Percentiles rank a stretch among this genome's conserved stretches.
Evolutionary conservation across 2,888 invertebrate species (phyloP).

Genomic region (Phaedon cochleariae): DNA sequence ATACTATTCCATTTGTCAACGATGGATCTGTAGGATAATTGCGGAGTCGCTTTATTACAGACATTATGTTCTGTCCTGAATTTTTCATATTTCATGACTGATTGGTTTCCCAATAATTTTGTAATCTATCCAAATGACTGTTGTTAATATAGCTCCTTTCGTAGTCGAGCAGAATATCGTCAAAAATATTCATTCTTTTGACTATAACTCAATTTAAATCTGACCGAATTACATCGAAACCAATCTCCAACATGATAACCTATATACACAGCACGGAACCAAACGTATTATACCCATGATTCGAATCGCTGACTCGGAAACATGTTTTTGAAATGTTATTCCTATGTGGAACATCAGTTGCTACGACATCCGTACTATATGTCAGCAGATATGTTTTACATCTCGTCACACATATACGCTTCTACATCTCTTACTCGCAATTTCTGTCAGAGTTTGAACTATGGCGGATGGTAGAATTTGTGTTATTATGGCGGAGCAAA

Average conservation of each 20-base stretch:
- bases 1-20: too few species aligned
- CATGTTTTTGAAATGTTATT: slow-evolving; percentile 13
- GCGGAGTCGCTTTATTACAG: too few species aligned
- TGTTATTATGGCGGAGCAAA: too few species aligned
- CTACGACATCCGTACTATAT: not conserved
- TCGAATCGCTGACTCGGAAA: slow-evolving; percentile 16
- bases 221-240: not conserved
- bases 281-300: slow-evolving; percentile 1
- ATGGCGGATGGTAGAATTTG: too few species aligned
- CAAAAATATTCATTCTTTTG: too few species aligned
- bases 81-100: too few species aligned
- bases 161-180: too few species aligned
- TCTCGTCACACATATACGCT: slow-evolving; percentile 19
- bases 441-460: not conserved
- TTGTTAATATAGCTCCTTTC: not conserved
- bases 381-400: slow-evolving; percentile 6
- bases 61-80: too few species aligned
- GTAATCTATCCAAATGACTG: not conserved
- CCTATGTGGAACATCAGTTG: slow-evolving; percentile 5
- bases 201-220: not conserved
- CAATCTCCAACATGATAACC: not conserved
- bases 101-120: too few species aligned
- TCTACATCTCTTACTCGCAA: slow-evolving; percentile 1
- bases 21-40: too few species aligned
- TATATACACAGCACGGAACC: not conserved